A percentile compares a stretch with the other conserved stretches of the same genome.
phyloP scores from a whole-genome alignment of 1,140 invertebrate genomes.

The Cherax quadricarinatus region DNA sequence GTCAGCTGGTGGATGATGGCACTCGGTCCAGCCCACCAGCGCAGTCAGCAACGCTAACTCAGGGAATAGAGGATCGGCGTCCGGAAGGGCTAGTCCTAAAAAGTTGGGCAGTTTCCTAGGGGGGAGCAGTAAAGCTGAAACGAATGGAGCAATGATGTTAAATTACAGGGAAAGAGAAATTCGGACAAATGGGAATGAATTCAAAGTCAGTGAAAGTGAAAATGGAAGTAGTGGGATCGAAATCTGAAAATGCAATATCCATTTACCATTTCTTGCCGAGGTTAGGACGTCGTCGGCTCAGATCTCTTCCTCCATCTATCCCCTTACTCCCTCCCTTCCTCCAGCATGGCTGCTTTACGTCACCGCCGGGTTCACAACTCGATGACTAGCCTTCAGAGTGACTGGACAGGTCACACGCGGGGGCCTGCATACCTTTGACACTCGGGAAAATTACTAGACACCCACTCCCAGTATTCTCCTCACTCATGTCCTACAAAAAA shows the following conservation, averaged over 20 bases:
- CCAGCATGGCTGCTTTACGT: no score
- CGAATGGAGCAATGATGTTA: neutral
- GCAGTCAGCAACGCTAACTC: neutral
- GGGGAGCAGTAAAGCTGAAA: neutral
- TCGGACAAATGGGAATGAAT: conserved; percentile 1
- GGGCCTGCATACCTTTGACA: no score
- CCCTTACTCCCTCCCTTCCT: no score
- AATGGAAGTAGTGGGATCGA: neutral
- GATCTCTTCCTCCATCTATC: no score
- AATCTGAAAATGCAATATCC: neutral
- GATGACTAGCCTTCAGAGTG: no score
- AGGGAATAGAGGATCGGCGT: neutral
- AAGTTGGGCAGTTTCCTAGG: neutral
- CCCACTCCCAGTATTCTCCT: no score
- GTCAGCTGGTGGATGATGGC: neutral
- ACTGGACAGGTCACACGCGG: no score
- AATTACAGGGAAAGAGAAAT: neutral
- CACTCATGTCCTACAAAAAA: no score
- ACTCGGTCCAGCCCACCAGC: neutral
- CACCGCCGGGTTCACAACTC: no score
- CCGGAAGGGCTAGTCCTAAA: neutral
- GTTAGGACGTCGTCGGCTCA: neutral
- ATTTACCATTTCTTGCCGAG: neutral
- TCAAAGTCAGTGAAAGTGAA: conserved; percentile 4
- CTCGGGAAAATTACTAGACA: no score